These are phyloP conservation scores for Tinea trinotella DNA, from an alignment of 2,888 invertebrate species.

Conservation along the genomic window DNA sequence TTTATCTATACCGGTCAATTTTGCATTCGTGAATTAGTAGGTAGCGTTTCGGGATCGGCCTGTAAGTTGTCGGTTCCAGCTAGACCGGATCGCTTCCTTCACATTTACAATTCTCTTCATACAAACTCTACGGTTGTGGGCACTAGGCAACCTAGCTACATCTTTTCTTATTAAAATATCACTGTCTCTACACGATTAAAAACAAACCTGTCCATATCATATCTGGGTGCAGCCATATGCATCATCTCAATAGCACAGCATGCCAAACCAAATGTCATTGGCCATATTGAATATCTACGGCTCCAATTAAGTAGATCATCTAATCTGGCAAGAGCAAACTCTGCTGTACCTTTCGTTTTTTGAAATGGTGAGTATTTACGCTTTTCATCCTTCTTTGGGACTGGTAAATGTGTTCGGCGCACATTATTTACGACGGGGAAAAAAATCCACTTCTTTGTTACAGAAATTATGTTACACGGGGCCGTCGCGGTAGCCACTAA, in stretches of 20 bases:
- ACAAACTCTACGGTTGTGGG: too few species aligned
- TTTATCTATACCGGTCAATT: too few species aligned
- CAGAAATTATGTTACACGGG: slow-evolving; percentile 46
- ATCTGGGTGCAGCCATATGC: slow-evolving; percentile 99
- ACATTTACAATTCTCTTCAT: too few species aligned
- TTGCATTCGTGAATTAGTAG: too few species aligned
- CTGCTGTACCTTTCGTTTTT: slow-evolving; percentile 79
- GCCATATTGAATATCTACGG: slow-evolving; percentile 96
- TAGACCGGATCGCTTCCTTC: too few species aligned
- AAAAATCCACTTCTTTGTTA: slow-evolving; percentile 67
- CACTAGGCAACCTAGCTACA: too few species aligned
- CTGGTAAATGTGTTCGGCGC: slow-evolving; percentile 60
- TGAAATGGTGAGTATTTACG: slow-evolving; percentile 84
- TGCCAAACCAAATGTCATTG: slow-evolving; percentile 97
- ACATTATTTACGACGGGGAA: slow-evolving; percentile 52
- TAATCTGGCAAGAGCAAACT: slow-evolving; percentile 90
- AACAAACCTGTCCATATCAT: slow-evolving; percentile 94
- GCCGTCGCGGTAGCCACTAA: slow-evolving; percentile 41
- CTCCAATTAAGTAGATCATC: slow-evolving; percentile 98
- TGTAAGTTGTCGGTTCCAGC: too few species aligned
- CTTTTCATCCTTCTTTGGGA: slow-evolving; percentile 50
- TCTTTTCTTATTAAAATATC: too few species aligned
- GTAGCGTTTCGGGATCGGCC: too few species aligned
- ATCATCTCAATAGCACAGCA: slow-evolving; percentile 99
- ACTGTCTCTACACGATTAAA: too few species aligned